A percentile compares a stretch with the other conserved stretches of the same genome.
Evolutionary conservation across 2,113 vertebrate species (phyloP).

Genomic region (Sapayoa aenigma): DNA sequence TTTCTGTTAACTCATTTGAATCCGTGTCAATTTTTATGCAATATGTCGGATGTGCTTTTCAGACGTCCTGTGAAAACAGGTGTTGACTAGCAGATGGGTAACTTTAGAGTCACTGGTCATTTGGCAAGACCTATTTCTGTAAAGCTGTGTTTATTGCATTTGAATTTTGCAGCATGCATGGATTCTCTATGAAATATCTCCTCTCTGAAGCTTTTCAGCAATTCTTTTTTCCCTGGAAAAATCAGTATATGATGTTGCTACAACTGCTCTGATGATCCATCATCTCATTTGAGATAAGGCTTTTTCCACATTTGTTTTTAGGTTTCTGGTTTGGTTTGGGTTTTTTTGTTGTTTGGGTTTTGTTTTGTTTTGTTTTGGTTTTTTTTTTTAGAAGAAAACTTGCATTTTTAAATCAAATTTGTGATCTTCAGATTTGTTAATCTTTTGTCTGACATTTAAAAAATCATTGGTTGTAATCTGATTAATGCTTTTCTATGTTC

Average conservation of each 20-base stretch:
- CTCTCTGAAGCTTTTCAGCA: not conserved
- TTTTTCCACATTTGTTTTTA: not conserved
- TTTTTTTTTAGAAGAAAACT: not conserved
- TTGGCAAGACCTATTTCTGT: not conserved
- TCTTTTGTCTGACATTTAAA: not conserved
- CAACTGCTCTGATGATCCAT: not conserved
- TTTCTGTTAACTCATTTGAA: not conserved
- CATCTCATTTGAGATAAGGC: not conserved
- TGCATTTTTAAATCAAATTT: not conserved
- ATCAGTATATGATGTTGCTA: not conserved
- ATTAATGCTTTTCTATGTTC: not conserved
- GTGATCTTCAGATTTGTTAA: not conserved
- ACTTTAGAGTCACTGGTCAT: not conserved
- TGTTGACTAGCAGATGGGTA: not conserved
- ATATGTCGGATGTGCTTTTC: not conserved
- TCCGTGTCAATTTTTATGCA: not conserved
- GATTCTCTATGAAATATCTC: not conserved
- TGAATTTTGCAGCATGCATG: not conserved
- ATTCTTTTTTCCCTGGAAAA: rapidly evolving
- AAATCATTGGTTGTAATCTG: not conserved
- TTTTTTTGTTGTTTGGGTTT: not conserved
- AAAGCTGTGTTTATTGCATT: not conserved
- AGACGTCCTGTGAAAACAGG: not conserved
- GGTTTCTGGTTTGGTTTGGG: not conserved
- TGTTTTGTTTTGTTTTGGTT: not conserved